Base-by-base conservation (phyloP, 2,113 vertebrate species). In the Sylvilagus bachmani region DNA sequence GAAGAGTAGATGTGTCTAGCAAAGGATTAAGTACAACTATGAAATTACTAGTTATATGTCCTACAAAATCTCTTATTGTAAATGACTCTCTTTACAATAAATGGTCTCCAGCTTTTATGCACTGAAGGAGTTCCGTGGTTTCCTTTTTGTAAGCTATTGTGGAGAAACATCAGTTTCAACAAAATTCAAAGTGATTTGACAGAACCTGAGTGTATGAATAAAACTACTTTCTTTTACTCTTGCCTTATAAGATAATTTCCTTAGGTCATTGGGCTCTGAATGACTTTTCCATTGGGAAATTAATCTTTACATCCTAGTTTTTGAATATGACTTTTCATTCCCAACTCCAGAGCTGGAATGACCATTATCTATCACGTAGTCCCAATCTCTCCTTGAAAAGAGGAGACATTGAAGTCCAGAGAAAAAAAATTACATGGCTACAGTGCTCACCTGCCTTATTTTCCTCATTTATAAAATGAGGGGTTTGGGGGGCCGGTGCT, bases 1-100 rank as follows among this genome's bases (percentile, higher is more conserved):
- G 70, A 94, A 97, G 71, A 96, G 36, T 70, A 70, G 44, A 38
- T 81, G 74, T 69, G 79, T 90, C 67, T 86, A 80, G 69, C 44
- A 97, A 94, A 58, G 31, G 36, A 95, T 75, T 89, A 94, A 96
- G 53, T 75, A 80, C 27, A 97, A 95, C 36, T 92, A 86, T 95
- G 85, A 92, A 96, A 9, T 67, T 27, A 92, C 95, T 64, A 89
- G 97, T 87, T 70, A 95, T 24, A 61, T 31, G n/a, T 55, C 17
- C 33, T 78, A 6, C 82, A 95, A 77, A 92, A 69, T 96, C 58
- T 92, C 91, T 93, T 83, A 66, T 74, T 93, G 89, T 84, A 97
- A 87, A 89, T 94, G 93, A 92, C 36, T 80, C 74, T 92, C 53
- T 67, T 94, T 94, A 9, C 6, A 91, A 87, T 89, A 89, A 90